Evolutionary conservation across 1,140 invertebrate species (phyloP).

Genomic region (Brachionus plicatilis): DNA sequence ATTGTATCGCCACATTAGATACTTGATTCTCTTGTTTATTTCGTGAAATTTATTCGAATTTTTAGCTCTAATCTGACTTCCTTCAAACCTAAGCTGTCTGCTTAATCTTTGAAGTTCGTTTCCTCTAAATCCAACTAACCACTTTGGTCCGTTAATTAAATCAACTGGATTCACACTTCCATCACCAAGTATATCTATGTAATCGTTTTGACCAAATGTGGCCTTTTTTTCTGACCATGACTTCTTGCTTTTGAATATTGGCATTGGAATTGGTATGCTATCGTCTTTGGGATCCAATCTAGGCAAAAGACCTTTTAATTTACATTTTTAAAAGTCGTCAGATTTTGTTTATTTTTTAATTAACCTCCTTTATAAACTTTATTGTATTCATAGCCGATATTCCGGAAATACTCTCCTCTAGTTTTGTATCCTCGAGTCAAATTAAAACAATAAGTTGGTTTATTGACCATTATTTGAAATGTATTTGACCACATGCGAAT

Average conservation of each 20-base stretch:
- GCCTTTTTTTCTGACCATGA: conserved; percentile 70
- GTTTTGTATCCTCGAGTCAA: background rate
- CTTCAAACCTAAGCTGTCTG: conserved; percentile 46
- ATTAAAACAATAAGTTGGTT: background rate
- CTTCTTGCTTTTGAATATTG: conserved; percentile 67
- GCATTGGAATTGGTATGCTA: conserved; percentile 54
- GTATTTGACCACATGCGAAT: background rate
- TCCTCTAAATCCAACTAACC: conserved; percentile 78
- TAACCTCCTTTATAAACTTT: conserved; percentile 32
- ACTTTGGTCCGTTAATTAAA: conserved; percentile 73
- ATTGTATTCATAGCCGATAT: conserved; percentile 5
- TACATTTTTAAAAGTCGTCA: background rate
- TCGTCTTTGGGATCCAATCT: conserved; percentile 2
- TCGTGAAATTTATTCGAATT: conserved; percentile 4
- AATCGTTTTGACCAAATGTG: conserved; percentile 89
- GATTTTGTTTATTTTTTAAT: too few species aligned
- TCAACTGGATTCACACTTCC: conserved; percentile 71
- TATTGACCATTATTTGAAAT: background rate
- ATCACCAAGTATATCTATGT: conserved; percentile 82
- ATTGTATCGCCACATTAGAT: conserved; percentile 25
- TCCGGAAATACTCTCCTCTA: conserved; percentile 26
- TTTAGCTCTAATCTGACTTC: conserved; percentile 41
- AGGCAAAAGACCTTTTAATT: conserved; percentile 18
- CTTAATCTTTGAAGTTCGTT: conserved; percentile 63
- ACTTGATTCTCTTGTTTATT: conserved; percentile 1